Conservation (phyloP, 2,888 invertebrate genomes). For the Lasius fuliginosus region DNA sequence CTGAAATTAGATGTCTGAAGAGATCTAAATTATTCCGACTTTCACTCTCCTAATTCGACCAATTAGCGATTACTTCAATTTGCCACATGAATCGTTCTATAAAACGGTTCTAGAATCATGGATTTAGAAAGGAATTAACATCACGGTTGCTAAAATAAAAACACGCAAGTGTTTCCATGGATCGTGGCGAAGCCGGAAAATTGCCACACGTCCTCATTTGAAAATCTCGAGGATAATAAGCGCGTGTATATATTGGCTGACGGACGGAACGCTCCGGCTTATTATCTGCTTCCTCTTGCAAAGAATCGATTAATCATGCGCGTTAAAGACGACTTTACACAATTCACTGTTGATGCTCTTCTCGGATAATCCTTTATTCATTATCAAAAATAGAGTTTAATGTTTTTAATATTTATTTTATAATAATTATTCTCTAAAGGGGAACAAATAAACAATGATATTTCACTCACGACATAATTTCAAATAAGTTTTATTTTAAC, state of each 20-base stretch:
- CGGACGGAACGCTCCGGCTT: not conserved
- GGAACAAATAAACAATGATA: not conserved
- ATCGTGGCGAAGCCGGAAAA: slow-evolving; percentile 12
- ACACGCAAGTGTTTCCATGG: not conserved
- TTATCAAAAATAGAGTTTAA: not conserved
- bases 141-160: not conserved
- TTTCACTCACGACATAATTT: not conserved
- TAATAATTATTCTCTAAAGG: not conserved
- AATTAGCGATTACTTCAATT: slow-evolving; percentile 24
- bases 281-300: slow-evolving; percentile 38
- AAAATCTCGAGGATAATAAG: slow-evolving; percentile 29
- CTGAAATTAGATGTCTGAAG: not conserved
- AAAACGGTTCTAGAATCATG: not conserved
- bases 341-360: not conserved
- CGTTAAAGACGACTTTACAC: slow-evolving; percentile 29
- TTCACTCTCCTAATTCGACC: slow-evolving; percentile 17
- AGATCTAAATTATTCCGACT: slow-evolving; percentile 34
- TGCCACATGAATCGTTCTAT: not conserved
- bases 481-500: not conserved
- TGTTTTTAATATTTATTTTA: not conserved
- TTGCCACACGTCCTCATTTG: slow-evolving; percentile 19
- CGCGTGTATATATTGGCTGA: not conserved
- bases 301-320: slow-evolving; percentile 35
- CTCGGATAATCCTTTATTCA: not conserved
- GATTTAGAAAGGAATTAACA: slow-evolving; percentile 24